Conservation (phyloP, 2,888 invertebrate genomes). For the Drosophila testacea region DNA sequence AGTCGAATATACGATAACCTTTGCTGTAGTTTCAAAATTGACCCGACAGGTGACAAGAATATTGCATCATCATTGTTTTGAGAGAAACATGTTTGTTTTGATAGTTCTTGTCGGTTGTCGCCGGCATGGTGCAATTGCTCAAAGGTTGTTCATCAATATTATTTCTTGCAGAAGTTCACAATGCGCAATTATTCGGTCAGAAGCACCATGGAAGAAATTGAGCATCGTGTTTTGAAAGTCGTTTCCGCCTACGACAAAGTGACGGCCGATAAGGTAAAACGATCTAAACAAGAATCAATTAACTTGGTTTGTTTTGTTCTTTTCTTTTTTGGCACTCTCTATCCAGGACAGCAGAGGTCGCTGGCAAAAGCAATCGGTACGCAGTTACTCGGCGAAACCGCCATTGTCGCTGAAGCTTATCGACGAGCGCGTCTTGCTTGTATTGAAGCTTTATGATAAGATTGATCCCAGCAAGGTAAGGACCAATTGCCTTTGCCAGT, state of each 20-base stretch:
- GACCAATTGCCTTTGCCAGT: conserved; percentile 77
- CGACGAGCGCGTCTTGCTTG: conserved; percentile 95
- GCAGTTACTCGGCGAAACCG: conserved; percentile 91
- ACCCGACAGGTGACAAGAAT: neutral
- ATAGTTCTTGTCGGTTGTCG: neutral
- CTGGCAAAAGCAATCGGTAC: conserved; percentile 87
- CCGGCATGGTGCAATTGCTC: conserved; percentile 6
- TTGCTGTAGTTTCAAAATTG: neutral
- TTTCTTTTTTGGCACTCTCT: conserved; percentile 67
- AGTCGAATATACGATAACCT: conserved; percentile 1
- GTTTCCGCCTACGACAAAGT: conserved; percentile 96
- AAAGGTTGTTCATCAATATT: conserved; percentile 15
- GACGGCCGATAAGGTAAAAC: conserved; percentile 92
- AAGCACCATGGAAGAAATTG: conserved; percentile 88
- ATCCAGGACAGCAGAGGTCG: conserved; percentile 84
- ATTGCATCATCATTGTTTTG: conserved; percentile 40
- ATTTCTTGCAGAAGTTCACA: conserved; percentile 47
- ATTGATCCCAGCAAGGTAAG: conserved; percentile 96
- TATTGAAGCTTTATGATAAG: conserved; percentile 99
- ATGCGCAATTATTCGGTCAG: conserved; percentile 84
- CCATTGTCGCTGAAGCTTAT: conserved; percentile 94
- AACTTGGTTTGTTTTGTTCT: conserved; percentile 68
- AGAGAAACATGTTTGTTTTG: conserved; percentile 21
- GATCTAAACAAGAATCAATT: conserved; percentile 32
- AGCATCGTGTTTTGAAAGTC: conserved; percentile 94